Conservation (phyloP, 1,140 invertebrate species). For the Diuraphis noxia region DNA sequence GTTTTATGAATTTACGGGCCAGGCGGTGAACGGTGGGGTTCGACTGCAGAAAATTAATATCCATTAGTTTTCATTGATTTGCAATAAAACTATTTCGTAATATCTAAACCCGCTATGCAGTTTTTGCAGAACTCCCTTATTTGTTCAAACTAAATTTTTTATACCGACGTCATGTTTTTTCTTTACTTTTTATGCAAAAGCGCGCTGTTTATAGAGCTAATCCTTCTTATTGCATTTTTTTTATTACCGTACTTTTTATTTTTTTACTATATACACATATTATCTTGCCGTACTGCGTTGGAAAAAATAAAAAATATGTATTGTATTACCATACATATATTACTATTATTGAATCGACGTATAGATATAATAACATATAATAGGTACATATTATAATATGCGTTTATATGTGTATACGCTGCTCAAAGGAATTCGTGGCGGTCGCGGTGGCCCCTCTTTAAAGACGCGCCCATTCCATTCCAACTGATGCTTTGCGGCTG, state of each 20-base stretch:
- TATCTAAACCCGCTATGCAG: not conserved
- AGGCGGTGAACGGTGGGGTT: not conserved
- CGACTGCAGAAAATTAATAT: not conserved
- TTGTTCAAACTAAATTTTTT: constrained; percentile 13
- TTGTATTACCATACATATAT: constrained; percentile 2
- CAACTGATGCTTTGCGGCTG: constrained; percentile 7
- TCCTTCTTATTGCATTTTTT: constrained; percentile 49
- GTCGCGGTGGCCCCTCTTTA: not conserved
- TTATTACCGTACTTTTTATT: constrained; percentile 12
- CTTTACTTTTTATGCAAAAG: constrained; percentile 25
- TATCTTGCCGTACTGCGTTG: not conserved
- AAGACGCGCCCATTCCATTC: constrained; percentile 2
- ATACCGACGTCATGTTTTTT: constrained; percentile 18
- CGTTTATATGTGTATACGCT: not conserved
- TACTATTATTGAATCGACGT: not conserved
- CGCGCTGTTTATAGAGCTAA: constrained; percentile 30
- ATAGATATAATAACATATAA: constrained; percentile 19
- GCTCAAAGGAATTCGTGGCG: constrained; percentile 41
- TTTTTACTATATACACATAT: constrained; percentile 1
- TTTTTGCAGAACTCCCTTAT: not conserved
- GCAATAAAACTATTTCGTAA: not conserved
- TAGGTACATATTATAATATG: not conserved
- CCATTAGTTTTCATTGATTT: not conserved
- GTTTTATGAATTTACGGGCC: not conserved
- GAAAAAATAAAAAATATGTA: not conserved